phyloP scores from a whole-genome alignment of 2,113 vertebrate species.

The Dipodomys ordii region DNA sequence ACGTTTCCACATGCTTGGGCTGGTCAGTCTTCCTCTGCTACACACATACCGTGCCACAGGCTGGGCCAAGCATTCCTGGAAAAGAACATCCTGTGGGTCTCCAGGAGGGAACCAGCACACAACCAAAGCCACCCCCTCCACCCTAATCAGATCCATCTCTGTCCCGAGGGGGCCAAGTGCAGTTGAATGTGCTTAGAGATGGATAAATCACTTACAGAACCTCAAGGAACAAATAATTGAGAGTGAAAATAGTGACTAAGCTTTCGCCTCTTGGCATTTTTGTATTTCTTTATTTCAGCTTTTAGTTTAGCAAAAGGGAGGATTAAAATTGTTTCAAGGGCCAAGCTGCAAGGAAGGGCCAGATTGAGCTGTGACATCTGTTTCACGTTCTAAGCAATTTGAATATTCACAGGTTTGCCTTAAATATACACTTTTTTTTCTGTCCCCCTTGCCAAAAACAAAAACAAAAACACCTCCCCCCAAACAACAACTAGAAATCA shows the following conservation, averaged over 20 bases:
- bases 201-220: conserved; percentile 65
- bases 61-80: not conserved
- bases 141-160: conserved; percentile 54
- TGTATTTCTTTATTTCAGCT: conserved; percentile 19
- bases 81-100: not conserved
- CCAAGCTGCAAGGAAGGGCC: not conserved
- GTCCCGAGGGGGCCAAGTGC: not conserved
- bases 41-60: not conserved
- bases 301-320: conserved; percentile 34
- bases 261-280: conserved; percentile 48
- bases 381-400: conserved; percentile 30
- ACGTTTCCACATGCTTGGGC: too few relatives aligned
- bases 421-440: not conserved
- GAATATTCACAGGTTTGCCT: conserved; percentile 26
- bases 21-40: not conserved
- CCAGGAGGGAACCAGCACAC: not conserved
- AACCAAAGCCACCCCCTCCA: not conserved
- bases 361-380: not conserved
- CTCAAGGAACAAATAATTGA: conserved; percentile 52
- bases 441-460: not conserved
- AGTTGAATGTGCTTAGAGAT: conserved; percentile 34
- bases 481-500: not conserved
- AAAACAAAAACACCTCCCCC: not conserved
- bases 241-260: conserved; percentile 62
- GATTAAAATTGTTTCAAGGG: conserved; percentile 26